phyloP scores from a whole-genome alignment of 2,113 vertebrate genomes.

The Hippotragus niger region DNA sequence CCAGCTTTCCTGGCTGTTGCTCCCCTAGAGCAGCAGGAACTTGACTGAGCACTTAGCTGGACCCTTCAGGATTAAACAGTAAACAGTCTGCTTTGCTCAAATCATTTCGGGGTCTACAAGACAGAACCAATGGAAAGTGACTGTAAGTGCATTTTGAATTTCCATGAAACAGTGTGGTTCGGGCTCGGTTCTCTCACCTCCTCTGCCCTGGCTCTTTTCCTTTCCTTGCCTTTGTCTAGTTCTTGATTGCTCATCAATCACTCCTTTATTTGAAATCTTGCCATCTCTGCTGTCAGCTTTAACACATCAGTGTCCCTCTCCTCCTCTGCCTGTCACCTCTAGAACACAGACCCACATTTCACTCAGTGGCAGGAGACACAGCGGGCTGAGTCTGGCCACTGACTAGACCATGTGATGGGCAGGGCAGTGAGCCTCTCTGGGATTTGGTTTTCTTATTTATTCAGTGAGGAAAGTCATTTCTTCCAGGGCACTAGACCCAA shows the following conservation, averaged over 20 bases:
- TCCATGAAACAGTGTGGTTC: not conserved
- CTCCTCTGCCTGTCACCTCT: not conserved
- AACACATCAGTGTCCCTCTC: not conserved
- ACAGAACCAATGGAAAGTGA: not conserved
- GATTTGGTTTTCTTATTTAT: not conserved
- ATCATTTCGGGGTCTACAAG: not conserved
- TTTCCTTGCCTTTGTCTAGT: not conserved
- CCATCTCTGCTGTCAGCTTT: not conserved
- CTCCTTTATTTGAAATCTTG: not conserved
- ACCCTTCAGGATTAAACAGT: not conserved
- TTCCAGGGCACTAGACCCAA: not conserved
- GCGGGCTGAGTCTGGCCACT: not conserved
- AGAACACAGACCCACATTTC: not conserved
- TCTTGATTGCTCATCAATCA: not conserved
- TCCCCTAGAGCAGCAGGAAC: not conserved
- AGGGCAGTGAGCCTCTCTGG: not conserved
- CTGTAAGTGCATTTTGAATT: not conserved
- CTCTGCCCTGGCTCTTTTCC: not conserved
- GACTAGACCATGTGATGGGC: not conserved
- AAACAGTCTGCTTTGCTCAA: not conserved
- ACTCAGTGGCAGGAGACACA: not conserved
- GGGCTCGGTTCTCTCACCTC: not conserved
- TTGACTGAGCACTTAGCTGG: not conserved
- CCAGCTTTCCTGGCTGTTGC: not conserved
- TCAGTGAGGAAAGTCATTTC: not conserved